Conservation (phyloP, 2,888 invertebrate species). For the Trachelus troglodyta region DNA sequence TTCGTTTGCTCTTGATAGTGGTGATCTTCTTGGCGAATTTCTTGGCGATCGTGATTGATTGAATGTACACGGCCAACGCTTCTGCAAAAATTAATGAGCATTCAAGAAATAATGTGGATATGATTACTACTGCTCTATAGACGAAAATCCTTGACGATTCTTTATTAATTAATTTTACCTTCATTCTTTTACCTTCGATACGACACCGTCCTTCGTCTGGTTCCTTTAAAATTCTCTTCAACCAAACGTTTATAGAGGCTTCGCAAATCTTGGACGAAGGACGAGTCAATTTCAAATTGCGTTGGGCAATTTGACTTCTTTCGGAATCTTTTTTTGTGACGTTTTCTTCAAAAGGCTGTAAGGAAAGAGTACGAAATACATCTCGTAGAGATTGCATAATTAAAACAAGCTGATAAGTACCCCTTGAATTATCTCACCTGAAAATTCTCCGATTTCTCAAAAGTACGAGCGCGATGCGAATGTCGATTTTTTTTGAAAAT, state of each 20-base stretch:
- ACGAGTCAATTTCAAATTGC: constrained; percentile 16
- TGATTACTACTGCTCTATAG: background rate
- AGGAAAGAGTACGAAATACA: background rate
- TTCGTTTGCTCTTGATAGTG: constrained; percentile 26
- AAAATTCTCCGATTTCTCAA: constrained; percentile 25
- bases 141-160: background rate
- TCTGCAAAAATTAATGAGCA: constrained; percentile 32
- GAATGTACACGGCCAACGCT: constrained; percentile 43
- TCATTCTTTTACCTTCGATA: constrained; percentile 60
- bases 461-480: constrained; percentile 19
- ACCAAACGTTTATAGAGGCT: background rate
- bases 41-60: constrained; percentile 37
- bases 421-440: constrained; percentile 9
- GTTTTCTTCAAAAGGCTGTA: constrained; percentile 18
- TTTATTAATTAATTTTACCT: constrained; percentile 46
- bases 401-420: background rate
- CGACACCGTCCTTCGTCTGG: constrained; percentile 34
- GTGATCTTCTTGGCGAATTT: constrained; percentile 31
- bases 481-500: constrained; percentile 2
- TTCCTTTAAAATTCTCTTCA: background rate
- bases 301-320: constrained; percentile 14
- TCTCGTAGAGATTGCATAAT: background rate
- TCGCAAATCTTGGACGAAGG: background rate
- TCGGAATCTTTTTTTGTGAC: constrained; percentile 10
- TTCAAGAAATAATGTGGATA: background rate